Base-by-base conservation (phyloP, 2,888 invertebrate species). In the Tenthredo amoena region DNA sequence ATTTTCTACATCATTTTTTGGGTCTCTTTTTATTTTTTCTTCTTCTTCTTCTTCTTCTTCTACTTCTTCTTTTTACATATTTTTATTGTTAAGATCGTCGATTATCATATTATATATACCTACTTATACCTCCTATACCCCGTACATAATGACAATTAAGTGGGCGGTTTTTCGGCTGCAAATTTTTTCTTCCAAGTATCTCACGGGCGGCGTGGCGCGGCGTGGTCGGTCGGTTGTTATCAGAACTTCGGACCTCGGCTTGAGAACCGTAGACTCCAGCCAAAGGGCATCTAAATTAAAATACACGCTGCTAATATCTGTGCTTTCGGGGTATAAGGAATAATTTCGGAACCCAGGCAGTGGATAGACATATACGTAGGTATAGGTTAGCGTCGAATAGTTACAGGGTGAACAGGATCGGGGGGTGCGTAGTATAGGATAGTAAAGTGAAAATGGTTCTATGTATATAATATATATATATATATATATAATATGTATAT, bases 401-500 rank as follows among this genome's bases (percentile, higher is more conserved):
- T 34, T 31, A 68, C 18, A 34, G 34, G 68, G 68, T 34, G 31
- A 68, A 68, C 2, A 68, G 1, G 15, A n/a, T 21, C 43, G 43
- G 77, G 26, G 31, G 74, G 26, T 21, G 31, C 31, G 34, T 9
- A 1, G 21, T 5, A 26, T 6, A 43, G n/a, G 47, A 15, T 31
- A 47, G 76, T 18, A 1, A 77, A 77, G 77, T 77, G 77, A 77
- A 77, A 77, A 77, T 77, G 55, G 55, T 77, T 34, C n/a, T 55
- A 18, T n/a, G 6, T n/a, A n/a, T 77, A 31, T 55, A 31, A 47
- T 43, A 10, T 18, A 18, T 76, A 26, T 40, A 50, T 50, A 72
- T 34, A 34, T n/a, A 10, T 40, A n/a, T 21, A 43, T 47, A 76
- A 26, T 26, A n/a, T 40, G 6, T 21, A 43, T 47, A 76, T 50